Percentiles rank a stretch among this genome's conserved stretches.
Evolutionary conservation across 2,888 invertebrate genomes (phyloP).

Genomic region (Drosophila borborema): DNA sequence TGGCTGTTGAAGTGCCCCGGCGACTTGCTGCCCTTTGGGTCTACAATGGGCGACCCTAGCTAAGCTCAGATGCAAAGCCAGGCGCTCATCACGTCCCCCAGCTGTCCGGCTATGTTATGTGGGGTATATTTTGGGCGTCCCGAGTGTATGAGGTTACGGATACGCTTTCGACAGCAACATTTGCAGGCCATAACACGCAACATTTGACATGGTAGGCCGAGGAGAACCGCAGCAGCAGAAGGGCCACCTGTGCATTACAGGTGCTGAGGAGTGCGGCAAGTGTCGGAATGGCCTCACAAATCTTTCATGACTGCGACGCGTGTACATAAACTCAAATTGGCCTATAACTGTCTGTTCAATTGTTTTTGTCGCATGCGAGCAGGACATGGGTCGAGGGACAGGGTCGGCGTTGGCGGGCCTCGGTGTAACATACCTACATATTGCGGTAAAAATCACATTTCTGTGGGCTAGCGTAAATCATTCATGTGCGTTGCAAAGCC

Average conservation of each 20-base stretch:
- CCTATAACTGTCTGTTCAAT: conserved; percentile 80
- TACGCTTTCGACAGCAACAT: conserved; percentile 77
- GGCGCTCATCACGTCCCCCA: conserved; percentile 21
- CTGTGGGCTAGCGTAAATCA: conserved; percentile 72
- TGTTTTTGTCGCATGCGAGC: conserved; percentile 65
- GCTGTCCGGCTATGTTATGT: conserved; percentile 33
- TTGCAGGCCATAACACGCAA: conserved; percentile 78
- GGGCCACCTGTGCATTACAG: conserved; percentile 41
- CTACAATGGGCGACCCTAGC: conserved; percentile 4
- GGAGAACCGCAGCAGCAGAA: conserved; percentile 33
- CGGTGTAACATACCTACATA: conserved; percentile 59
- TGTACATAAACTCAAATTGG: conserved; percentile 79
- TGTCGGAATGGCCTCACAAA: conserved; percentile 60
- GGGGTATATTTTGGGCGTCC: conserved; percentile 2
- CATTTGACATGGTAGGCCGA: conserved; percentile 71
- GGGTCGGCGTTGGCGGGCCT: conserved; percentile 5
- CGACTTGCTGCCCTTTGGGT: conserved; percentile 6
- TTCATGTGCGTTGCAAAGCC: conserved; percentile 66
- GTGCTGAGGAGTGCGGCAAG: conserved; percentile 37
- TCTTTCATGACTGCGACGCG: conserved; percentile 76
- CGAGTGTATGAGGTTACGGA: conserved; percentile 55
- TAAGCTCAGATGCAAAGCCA: conserved; percentile 10
- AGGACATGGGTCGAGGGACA: neutral
- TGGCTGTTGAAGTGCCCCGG: conserved; percentile 64
- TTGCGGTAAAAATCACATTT: conserved; percentile 81